These are phyloP conservation scores for Atrina japonica DNA, from an alignment of 2,888 invertebrate species.

Conservation along the genomic window DNA sequence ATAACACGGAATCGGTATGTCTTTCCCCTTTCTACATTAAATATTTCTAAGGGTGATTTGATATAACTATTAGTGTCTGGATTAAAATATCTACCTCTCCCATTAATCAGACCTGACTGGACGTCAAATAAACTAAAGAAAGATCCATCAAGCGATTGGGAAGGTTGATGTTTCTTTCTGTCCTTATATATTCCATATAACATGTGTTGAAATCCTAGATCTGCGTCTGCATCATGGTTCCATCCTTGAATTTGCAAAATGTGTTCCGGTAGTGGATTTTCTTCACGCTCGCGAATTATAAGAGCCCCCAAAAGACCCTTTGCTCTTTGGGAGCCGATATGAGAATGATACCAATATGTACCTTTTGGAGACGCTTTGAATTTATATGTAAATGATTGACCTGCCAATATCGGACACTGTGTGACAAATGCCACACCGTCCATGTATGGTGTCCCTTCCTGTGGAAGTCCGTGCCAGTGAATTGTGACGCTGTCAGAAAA, in stretches of 20 bases:
- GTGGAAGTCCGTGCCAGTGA: conserved; percentile 62
- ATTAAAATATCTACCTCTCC: conserved; percentile 48
- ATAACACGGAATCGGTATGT: conserved; percentile 57
- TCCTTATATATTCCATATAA: conserved; percentile 43
- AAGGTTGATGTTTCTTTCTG: conserved; percentile 18
- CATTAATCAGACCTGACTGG: conserved; percentile 60
- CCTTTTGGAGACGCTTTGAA: conserved; percentile 53
- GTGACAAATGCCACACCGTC: conserved; percentile 63
- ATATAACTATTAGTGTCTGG: conserved; percentile 16
- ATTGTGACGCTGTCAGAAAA: conserved; percentile 52
- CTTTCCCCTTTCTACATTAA: conserved; percentile 37
- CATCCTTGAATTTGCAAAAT: too few species aligned
- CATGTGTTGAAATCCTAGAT: conserved; percentile 43
- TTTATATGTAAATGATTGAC: conserved; percentile 58
- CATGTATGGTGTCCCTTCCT: conserved; percentile 56
- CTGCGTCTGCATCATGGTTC: conserved; percentile 49
- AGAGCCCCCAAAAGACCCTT: conserved; percentile 46
- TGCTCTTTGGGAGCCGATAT: too few species aligned
- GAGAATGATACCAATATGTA: conserved; percentile 64
- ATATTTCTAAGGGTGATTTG: conserved; percentile 45
- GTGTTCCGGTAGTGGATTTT: conserved; percentile 55
- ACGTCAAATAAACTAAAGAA: conserved; percentile 39
- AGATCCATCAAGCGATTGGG: conserved; percentile 35
- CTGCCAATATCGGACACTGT: conserved; percentile 53
- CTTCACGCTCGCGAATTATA: too few species aligned